phyloP scores from a whole-genome alignment of 2,888 invertebrate genomes.

The Shargacucullia verbasci region DNA sequence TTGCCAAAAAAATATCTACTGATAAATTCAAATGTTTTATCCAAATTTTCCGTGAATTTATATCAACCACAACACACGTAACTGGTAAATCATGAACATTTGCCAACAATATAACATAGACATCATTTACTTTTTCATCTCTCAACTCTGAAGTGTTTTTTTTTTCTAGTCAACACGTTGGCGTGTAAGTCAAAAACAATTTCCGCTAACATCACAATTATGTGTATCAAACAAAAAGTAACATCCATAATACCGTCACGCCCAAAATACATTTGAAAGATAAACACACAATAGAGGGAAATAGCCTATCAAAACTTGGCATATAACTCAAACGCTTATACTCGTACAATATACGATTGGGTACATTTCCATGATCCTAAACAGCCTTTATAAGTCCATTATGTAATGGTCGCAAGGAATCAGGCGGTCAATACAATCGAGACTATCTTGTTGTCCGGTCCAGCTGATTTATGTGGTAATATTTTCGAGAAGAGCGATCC shows the following conservation, averaged over 20 bases:
- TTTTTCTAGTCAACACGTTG: too few relatives aligned
- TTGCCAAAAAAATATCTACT: conserved; percentile 12
- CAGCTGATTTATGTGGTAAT: conserved; percentile 76
- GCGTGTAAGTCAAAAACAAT: conserved; percentile 25
- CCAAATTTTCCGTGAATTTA: not conserved
- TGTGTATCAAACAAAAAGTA: conserved; percentile 36
- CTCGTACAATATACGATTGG: conserved; percentile 64
- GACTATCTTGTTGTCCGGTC: conserved; percentile 68
- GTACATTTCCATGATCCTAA: conserved; percentile 75
- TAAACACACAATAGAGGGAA: conserved; percentile 69
- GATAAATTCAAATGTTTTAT: conserved; percentile 6
- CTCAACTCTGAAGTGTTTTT: too few relatives aligned
- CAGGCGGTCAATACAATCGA: conserved; percentile 70
- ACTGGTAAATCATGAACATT: not conserved
- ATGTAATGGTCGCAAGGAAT: conserved; percentile 72
- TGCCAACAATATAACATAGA: too few relatives aligned
- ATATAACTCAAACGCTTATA: conserved; percentile 71
- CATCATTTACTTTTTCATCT: too few relatives aligned
- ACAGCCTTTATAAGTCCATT: conserved; percentile 77
- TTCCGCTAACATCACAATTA: conserved; percentile 45
- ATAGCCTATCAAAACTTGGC: conserved; percentile 73
- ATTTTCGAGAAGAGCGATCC: conserved; percentile 68
- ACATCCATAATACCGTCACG: conserved; percentile 32
- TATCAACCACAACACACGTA: conserved; percentile 20
- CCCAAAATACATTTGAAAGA: conserved; percentile 55